Evolutionary conservation across 1,140 invertebrate species (phyloP).

Genomic region (Lasioglossum baleicum): DNA sequence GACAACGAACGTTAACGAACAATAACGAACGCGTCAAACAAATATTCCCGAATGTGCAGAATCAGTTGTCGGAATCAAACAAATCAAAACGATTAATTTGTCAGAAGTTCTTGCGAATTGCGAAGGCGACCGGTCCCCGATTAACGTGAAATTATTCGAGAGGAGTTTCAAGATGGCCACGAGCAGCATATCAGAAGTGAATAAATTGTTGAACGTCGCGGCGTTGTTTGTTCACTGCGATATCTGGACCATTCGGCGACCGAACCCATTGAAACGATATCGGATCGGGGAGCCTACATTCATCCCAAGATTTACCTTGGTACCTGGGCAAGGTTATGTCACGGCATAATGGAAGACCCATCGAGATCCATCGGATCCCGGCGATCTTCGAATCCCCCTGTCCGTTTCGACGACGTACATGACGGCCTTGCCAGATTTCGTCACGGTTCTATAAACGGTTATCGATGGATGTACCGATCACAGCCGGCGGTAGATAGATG

Average conservation of each 20-base stretch:
- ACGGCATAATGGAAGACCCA: conserved; percentile 26
- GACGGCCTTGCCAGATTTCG: conserved; percentile 19
- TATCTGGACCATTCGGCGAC: neutral
- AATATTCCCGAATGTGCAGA: too few species aligned
- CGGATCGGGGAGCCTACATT: conserved; percentile 20
- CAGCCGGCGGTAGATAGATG: neutral
- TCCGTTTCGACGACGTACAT: neutral
- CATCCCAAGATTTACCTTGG: conserved; percentile 50
- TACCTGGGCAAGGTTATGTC: conserved; percentile 47
- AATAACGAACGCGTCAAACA: too few species aligned
- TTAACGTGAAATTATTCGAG: neutral
- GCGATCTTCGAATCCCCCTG: neutral
- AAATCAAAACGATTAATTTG: too few species aligned
- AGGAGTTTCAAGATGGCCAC: too few species aligned
- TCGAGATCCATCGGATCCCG: conserved; percentile 25
- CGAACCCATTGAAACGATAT: neutral
- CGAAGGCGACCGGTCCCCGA: too few species aligned
- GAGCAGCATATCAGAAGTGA: too few species aligned
- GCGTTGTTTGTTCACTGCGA: neutral
- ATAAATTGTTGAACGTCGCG: neutral
- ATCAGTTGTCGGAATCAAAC: too few species aligned
- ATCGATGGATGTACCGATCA: neutral
- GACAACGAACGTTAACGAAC: too few species aligned
- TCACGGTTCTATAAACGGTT: neutral
- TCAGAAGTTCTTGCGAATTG: too few species aligned